Evolutionary conservation across 2,888 invertebrate species (phyloP), one percentile per base, ranked within the genome.

Genomic region (Rhagium mordax): DNA sequence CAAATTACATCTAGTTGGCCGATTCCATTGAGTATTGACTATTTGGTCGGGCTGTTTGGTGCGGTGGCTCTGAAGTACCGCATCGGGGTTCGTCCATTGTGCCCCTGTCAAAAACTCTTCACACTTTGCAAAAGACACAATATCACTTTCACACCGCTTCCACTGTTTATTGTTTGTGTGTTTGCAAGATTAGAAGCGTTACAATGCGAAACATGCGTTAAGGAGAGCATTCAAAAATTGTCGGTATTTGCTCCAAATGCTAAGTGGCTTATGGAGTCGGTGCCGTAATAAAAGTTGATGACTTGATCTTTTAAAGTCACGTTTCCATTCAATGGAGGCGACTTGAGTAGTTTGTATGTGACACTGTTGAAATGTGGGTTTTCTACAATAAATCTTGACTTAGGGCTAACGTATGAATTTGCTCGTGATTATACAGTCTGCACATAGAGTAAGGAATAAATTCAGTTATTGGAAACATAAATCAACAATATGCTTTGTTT

Each of bases 81-180:
- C 85, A 85, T 86, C 87, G 86, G 85, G 85, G 85, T 82, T 78
- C 74, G 73, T 70, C 82, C 81, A 84, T 87, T 87, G 86, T 87
- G 67, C 55, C 24, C 65, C 77, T 82, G 86, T 87, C 87, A 86
- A 84, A 83, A 76, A 84, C 81, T 77, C 85, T 87, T 86, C 87
- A 87, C 87, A 86, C 84, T 84, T 81, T 76, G 81, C 84, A 82
- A 81, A 84, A 86, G 86, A 87, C 85, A 87, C 85, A 87, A 86
- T 86, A 84, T 86, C 86, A 86, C 84, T 87, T 87, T 87, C 86
- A 86, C 86, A 86, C 85, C 82, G 80, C 81, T 84, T 85, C 81
- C 82, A 78, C 77, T 85, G 84, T 83, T 78, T 84, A 85, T 86
- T 86, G 86, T 86, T 85, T 86, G 86, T 86, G 82, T 85, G 82